Base-by-base conservation (phyloP, 2,113 vertebrate genomes). In the Caranx ignobilis region DNA sequence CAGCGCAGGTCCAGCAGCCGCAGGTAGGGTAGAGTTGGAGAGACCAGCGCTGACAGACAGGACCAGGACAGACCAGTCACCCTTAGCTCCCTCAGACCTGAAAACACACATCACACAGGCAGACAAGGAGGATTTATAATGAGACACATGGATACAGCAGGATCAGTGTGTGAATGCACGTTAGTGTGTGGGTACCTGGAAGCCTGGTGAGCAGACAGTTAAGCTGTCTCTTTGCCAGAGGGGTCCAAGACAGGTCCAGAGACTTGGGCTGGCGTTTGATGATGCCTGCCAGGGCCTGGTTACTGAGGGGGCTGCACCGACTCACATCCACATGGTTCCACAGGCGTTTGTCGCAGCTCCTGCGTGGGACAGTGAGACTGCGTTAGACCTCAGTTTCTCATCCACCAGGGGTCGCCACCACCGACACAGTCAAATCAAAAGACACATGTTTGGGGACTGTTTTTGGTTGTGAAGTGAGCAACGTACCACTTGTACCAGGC, bases 401-500 rank as follows among this genome's bases (percentile, higher is more conserved):
- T 0, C 61, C 32, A 34, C 4, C 47, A 35, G 50, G 4, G 6
- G 21, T 31, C 6, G 26, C 26, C 26, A 26, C 26, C 26, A 26
- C 26, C 26, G 39, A 13, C 19, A 8, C 12, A 15, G n/a, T 19
- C 19, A n/a, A 21, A 16, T 26, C 11, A n/a, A 10, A 48, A 37
- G n/a, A 63, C 1, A 63, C 3, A 45, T 0, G n/a, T 6, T 59
- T 19, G 7, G 52, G 26, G 26, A 26, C 1, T 18, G 35, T 12
- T 55, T 31, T 13, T 31, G 26, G 34, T 34, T 59, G 65, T 26
- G n/a, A 7, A 18, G 12, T 3, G 26, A 12, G 60, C 0, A 39
- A 96, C 97, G 92, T 94, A 99, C 98, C 98, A 99, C 91, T 98
- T 98, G 95, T 99, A 98, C 98, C 98, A 99, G 88, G 97, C 97